A percentile compares a stretch with the other conserved stretches of the same genome.
Conservation (phyloP, 2,888 invertebrate genomes). For the Oxytorus armatus region DNA sequence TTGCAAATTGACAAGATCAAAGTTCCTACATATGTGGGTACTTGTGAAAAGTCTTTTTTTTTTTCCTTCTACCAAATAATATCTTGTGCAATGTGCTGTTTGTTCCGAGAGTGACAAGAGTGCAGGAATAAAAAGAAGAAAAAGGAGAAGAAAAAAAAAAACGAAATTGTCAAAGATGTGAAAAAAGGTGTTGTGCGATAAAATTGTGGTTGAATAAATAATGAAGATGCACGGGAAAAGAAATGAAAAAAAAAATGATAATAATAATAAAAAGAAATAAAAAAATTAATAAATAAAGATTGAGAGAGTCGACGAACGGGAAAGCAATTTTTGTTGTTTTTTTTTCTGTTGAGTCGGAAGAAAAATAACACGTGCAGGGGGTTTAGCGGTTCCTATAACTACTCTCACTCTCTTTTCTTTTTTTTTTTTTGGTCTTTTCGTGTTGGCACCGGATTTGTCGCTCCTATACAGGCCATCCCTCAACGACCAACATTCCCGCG, state of each 20-base stretch:
- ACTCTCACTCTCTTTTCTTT: slow-evolving; percentile 27
- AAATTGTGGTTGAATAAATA: slow-evolving; percentile 18
- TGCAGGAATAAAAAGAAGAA: slow-evolving; percentile 11
- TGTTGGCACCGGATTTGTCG: slow-evolving; percentile 56
- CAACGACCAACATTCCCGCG: slow-evolving; percentile 48
- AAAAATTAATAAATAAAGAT: too few species aligned
- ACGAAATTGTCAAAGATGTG: too few species aligned
- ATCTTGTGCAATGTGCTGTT: too few species aligned
- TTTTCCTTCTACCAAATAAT: too few species aligned
- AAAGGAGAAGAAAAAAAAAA: slow-evolving; percentile 6
- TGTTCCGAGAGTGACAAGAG: too few species aligned
- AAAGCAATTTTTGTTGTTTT: background rate
- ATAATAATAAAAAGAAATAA: too few species aligned
- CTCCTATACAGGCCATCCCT: slow-evolving; percentile 55
- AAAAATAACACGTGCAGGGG: too few species aligned
- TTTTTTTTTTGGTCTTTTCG: slow-evolving; percentile 3
- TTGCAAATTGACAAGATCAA: background rate
- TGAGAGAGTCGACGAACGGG: slow-evolving; percentile 24
- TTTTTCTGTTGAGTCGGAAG: too few species aligned
- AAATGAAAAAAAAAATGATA: too few species aligned
- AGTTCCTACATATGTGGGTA: too few species aligned
- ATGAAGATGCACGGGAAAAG: slow-evolving; percentile 9
- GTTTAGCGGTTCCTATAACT: background rate
- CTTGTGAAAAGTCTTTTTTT: too few species aligned
- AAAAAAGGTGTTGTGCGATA: background rate